phyloP scores from a whole-genome alignment of 2,113 vertebrate genomes.

The Leptodactylus fuscus region DNA sequence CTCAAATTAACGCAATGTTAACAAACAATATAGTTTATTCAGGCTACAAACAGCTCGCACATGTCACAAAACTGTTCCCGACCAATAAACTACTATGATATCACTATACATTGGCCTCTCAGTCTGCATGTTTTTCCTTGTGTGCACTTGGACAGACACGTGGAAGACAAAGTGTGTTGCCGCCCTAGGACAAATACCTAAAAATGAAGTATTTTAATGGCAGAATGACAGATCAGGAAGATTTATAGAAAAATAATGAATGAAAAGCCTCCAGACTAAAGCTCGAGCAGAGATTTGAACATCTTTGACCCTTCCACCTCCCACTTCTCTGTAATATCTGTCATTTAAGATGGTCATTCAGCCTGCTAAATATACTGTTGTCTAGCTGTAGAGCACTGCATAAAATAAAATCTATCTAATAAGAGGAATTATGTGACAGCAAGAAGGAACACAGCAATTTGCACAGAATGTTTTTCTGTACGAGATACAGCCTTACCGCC shows the following conservation, averaged over 20 bases:
- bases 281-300: conserved; percentile 32
- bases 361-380: conserved; percentile 37
- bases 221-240: conserved; percentile 31
- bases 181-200: conserved; percentile 42
- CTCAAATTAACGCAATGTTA: too few species aligned
- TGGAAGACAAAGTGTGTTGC: conserved; percentile 46
- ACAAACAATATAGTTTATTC: too few species aligned
- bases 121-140: conserved; percentile 37
- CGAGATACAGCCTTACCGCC: background rate
- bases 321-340: conserved; percentile 45
- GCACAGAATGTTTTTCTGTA: background rate
- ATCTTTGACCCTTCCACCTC: conserved; percentile 44
- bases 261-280: conserved; percentile 33
- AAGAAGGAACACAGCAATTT: background rate
- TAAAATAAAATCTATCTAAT: conserved; percentile 31
- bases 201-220: conserved; percentile 46
- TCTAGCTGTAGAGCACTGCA: conserved; percentile 17
- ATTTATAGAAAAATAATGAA: conserved; percentile 51
- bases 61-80: too few species aligned
- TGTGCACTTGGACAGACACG: conserved; percentile 42
- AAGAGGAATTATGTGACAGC: conserved; percentile 23
- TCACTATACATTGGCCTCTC: background rate
- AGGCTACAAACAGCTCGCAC: too few species aligned
- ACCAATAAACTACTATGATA: background rate
- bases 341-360: conserved; percentile 38